Evolutionary conservation across 2,888 invertebrate species (phyloP).

Genomic region (Andrena marginata): DNA sequence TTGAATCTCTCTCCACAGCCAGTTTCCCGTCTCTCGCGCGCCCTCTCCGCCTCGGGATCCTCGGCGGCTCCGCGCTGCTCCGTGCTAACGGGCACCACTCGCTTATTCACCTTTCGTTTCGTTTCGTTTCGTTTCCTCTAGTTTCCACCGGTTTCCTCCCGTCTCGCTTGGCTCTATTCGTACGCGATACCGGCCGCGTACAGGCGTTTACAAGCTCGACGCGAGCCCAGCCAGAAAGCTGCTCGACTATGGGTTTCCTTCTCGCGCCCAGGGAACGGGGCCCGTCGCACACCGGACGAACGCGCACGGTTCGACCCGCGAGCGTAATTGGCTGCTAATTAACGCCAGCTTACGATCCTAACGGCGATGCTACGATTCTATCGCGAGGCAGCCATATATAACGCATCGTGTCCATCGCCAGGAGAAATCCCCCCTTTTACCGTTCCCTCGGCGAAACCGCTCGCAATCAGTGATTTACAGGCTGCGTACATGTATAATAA

Average conservation of each 20-base stretch:
- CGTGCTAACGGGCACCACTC: neutral
- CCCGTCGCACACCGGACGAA: slow-evolving; percentile 8
- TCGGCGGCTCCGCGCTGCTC: neutral
- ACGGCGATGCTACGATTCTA: neutral
- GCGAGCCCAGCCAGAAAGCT: neutral
- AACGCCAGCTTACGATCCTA: slow-evolving; percentile 12
- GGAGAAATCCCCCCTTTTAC: no score
- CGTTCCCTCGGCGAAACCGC: no score
- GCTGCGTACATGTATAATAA: no score
- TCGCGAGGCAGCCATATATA: neutral
- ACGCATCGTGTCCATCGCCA: no score
- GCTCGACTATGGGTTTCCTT: neutral
- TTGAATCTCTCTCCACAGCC: slow-evolving; percentile 70
- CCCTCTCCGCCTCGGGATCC: neutral
- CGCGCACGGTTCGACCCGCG: neutral
- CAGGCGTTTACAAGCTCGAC: slow-evolving; percentile 10
- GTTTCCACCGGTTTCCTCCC: neutral
- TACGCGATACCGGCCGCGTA: neutral
- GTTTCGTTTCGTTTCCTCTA: neutral
- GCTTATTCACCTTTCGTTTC: slow-evolving; percentile 2
- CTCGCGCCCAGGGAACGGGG: neutral
- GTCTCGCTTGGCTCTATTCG: slow-evolving; percentile 6
- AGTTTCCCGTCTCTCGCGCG: slow-evolving; percentile 27
- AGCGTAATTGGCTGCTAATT: slow-evolving; percentile 26
- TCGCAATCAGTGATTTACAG: no score